These are phyloP conservation scores for Cotesia typhae DNA, from an alignment of 1,140 invertebrate species.

Conservation along the genomic window DNA sequence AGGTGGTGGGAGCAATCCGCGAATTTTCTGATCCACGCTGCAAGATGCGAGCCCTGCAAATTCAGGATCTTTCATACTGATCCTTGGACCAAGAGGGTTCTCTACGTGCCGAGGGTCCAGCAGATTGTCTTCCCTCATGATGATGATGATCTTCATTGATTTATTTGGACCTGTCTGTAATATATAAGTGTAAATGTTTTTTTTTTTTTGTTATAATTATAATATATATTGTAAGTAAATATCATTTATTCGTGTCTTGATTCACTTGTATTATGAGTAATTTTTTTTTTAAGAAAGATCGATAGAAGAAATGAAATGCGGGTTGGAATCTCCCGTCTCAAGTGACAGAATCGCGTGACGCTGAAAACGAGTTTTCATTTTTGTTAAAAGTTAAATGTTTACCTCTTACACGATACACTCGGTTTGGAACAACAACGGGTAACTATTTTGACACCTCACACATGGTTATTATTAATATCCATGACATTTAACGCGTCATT, in stretches of 20 bases:
- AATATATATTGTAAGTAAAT: too few species aligned
- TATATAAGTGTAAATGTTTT: not conserved
- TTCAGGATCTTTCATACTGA: constrained; percentile 50
- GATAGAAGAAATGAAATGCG: constrained; percentile 16
- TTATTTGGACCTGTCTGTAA: constrained; percentile 1
- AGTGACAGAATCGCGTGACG: constrained; percentile 27
- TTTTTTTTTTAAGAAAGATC: constrained; percentile 4
- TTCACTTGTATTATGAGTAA: too few species aligned
- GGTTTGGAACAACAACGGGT: not conserved
- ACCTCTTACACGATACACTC: not conserved
- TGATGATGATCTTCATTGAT: not conserved
- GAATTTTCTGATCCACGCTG: constrained; percentile 43
- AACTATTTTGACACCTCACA: too few species aligned
- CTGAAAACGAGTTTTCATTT: constrained; percentile 8
- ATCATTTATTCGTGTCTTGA: too few species aligned
- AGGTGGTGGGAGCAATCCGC: constrained; percentile 55
- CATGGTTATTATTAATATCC: not conserved
- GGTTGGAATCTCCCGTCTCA: constrained; percentile 1
- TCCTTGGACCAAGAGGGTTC: constrained; percentile 46
- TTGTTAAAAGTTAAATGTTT: not conserved
- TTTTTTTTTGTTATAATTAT: too few species aligned
- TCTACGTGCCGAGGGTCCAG: constrained; percentile 47
- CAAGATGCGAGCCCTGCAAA: constrained; percentile 34
- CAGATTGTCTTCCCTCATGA: constrained; percentile 32
- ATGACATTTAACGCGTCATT: constrained; percentile 6